Base-by-base conservation (phyloP, 2,113 vertebrate species). In the Halichoerus grypus region DNA sequence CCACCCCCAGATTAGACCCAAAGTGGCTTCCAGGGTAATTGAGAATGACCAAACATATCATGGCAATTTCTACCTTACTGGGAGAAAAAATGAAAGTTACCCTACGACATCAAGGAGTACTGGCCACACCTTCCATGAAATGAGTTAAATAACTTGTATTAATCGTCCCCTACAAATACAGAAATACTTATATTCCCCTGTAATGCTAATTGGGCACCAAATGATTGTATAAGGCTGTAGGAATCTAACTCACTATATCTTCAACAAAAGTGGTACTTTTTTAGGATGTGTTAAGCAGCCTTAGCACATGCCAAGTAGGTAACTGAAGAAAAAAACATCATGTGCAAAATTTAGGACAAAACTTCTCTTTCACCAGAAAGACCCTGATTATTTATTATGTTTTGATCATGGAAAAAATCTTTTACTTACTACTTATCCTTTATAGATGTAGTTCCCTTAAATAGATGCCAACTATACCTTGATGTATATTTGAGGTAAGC, bases 361-460 rank as follows among this genome's bases (percentile, higher is more conserved):
- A n/a, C 3, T 7, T 67, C 9, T 26, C 9, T 90, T 87, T 79
- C 5, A 84, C 18, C 6, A 94, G 21, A 87, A 83, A 88, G 85
- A 74, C 3, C 33, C 49, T 65, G 51, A 49, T 72, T 80, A 61
- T 55, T 61, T 61, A 33, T 69, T 88, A 46, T 28, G 15, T 69
- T 90, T 92, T 74, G 15, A 69, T 85, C 15, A 88, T 4, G 10
- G 46, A 31, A 67, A 81, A 86, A 81, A 65, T 74, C 4, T 26
- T 83, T 74, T 53, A n/a, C 19, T 77, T 82, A 57, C 15, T 72
- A 53, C 12, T 42, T 92, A 63, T 10, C 1, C 14, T 28, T 89
- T 71, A 22, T 10, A 59, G 28, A 53, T 74, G 10, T 46, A 79
- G 71, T 83, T 98, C 76, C 42, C 21, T 90, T 83, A 94, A 92